Evolutionary conservation across 2,888 invertebrate species (phyloP), one percentile per base, ranked within the genome.

Genomic region (Orchesella flavescens): DNA sequence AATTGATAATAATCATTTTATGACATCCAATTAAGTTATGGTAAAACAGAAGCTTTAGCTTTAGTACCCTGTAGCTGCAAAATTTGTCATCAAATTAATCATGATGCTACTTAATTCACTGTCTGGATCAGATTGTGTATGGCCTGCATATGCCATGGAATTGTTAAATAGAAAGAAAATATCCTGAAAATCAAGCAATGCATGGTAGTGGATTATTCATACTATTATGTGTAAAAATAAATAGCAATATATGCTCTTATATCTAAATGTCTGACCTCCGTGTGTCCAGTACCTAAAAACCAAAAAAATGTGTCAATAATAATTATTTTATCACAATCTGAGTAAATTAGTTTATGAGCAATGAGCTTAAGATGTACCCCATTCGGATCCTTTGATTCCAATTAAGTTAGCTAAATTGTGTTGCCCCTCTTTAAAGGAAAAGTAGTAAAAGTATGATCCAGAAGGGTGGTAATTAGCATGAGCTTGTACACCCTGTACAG

Each of bases 81-180:
- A 88, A 68, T 87, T 87, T 19, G 75, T 57, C 34, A 88, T 12
- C 9, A 88, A 43, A 57, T 86, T 88, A n/a, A 85, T 82, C 85
- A 88, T 86, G n/a, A 87, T 74, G 55, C 80, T 55, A 43, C 86
- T 84, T n/a, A 88, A 74, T 76, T 88, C 57, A 23, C 69, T 82
- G 49, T 88, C 88, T 19, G 86, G 85, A 53, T 87, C 87, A 0
- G 53, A 49, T 46, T 82, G 55, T 17, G 65, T 72, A 55, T 85
- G 86, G 1, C 86, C 87, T 10, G 83, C 63, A 66, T 86, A 84
- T 17, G 68, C 23, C 1, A 63, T 24, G 0, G 82, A 53, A 17
- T 68, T 44, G 44, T 86, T 86, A 23, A 79, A 84, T 17, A 78
- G 83, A 34, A 79, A 86, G n/a, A 63, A 84, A 24, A 84, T 84